phyloP scores from a whole-genome alignment of 2,888 invertebrate species.

The Agrochola litura region DNA sequence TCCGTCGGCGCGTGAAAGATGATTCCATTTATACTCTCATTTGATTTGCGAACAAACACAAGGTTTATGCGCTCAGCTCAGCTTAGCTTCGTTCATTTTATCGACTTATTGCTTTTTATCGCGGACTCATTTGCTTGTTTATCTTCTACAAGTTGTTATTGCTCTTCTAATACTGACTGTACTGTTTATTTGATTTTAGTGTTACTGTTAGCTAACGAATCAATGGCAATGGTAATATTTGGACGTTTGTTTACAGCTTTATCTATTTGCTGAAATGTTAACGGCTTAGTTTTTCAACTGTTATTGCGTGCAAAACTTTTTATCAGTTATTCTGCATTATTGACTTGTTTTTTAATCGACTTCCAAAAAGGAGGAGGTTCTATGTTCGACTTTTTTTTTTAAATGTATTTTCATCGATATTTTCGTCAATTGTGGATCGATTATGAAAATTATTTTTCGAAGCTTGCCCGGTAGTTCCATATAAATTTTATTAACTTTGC shows the following conservation, averaged over 20 bases:
- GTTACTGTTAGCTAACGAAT: conserved; percentile 51
- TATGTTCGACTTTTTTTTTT: too few relatives aligned
- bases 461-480: too few relatives aligned
- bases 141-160: conserved; percentile 78
- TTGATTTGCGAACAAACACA: conserved; percentile 75
- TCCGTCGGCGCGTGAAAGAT: conserved; percentile 73
- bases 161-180: conserved; percentile 75
- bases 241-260: conserved; percentile 29
- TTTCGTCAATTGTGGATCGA: too few relatives aligned
- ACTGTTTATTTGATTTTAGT: conserved; percentile 76
- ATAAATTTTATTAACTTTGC: too few relatives aligned
- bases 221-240: conserved; percentile 53
- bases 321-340: conserved; percentile 1
- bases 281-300: conserved; percentile 10
- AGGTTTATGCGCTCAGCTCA: conserved; percentile 74
- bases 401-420: too few relatives aligned
- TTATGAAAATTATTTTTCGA: too few relatives aligned
- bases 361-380: too few relatives aligned
- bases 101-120: conserved; percentile 84
- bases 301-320: not conserved
- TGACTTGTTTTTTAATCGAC: not conserved
- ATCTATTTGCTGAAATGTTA: conserved; percentile 25
- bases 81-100: conserved; percentile 70
- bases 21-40: conserved; percentile 75
- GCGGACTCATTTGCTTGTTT: conserved; percentile 81